These are phyloP conservation scores for Ctenomys sociabilis DNA, from an alignment of 2,113 vertebrate genomes.

Conservation along the genomic window DNA sequence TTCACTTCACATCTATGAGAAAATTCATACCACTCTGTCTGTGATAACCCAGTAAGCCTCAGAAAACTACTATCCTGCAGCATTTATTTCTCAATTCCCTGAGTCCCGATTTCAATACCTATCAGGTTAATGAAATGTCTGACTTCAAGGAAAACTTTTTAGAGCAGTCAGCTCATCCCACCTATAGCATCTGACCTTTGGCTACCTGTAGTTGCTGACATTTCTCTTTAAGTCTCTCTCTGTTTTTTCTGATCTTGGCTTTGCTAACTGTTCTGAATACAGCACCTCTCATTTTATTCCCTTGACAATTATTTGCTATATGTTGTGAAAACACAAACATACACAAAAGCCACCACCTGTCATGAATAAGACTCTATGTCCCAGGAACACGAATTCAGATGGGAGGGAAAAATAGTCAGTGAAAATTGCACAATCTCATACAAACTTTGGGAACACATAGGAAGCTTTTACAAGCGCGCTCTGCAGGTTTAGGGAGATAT, in stretches of 20 bases:
- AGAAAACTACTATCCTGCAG: neutral
- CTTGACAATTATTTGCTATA: neutral
- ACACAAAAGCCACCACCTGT: neutral
- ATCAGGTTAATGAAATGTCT: neutral
- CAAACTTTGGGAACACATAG: neutral
- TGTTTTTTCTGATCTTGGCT: neutral
- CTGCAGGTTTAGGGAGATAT: neutral
- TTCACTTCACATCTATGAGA: neutral
- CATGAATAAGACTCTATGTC: neutral
- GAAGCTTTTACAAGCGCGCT: neutral
- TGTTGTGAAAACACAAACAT: neutral
- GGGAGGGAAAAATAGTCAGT: neutral
- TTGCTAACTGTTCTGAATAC: constrained; percentile 6
- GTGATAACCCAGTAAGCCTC: neutral
- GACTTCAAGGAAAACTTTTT: neutral
- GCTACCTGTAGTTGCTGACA: neutral
- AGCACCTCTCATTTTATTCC: neutral
- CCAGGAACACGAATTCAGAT: neutral
- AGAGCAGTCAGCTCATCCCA: neutral
- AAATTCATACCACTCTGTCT: neutral
- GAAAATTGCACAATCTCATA: neutral
- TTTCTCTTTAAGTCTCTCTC: neutral
- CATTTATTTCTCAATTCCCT: neutral
- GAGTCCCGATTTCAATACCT: neutral
- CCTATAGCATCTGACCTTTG: neutral